These are phyloP conservation scores for Heliconius melpomene DNA, from an alignment of 1,140 invertebrate species.

Conservation along the genomic window DNA sequence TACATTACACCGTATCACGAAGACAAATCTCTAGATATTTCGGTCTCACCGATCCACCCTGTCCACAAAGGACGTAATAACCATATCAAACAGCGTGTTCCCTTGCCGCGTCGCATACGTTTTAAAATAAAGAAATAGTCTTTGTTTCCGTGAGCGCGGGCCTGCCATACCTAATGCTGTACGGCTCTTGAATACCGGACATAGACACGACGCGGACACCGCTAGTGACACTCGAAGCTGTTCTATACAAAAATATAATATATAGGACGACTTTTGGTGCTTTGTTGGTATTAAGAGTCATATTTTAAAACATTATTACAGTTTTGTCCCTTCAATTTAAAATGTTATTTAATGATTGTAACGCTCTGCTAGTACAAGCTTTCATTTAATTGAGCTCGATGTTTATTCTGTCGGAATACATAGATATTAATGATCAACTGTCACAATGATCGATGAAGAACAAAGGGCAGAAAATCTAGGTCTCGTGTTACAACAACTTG, in stretches of 20 bases:
- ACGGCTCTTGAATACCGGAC: conserved; percentile 57
- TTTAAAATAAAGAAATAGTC: conserved; percentile 74
- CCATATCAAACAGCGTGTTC: conserved; percentile 79
- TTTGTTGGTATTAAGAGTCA: neutral
- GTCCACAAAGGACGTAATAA: conserved; percentile 78
- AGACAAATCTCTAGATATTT: conserved; percentile 73
- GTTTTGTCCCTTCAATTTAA: neutral
- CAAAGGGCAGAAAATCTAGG: conserved; percentile 45
- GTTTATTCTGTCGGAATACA: conserved; percentile 41
- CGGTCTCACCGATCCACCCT: conserved; percentile 67
- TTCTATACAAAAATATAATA: conserved; percentile 23
- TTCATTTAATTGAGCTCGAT: conserved; percentile 35
- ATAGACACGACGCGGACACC: conserved; percentile 27
- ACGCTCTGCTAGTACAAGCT: conserved; percentile 17
- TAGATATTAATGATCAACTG: conserved; percentile 50
- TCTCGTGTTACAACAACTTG: conserved; percentile 32
- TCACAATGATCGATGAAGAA: conserved; percentile 48
- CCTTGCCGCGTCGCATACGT: conserved; percentile 74
- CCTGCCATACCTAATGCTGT: conserved; percentile 68
- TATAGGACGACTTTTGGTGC: neutral
- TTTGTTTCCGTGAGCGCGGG: conserved; percentile 69
- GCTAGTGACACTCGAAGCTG: conserved; percentile 22
- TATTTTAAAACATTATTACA: neutral
- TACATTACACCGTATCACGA: conserved; percentile 75
- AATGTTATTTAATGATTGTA: conserved; percentile 4